Evolutionary conservation across 2,797 vertebrate species (phyloP), one percentile per base, ranked within the genome.

Genomic region (Parauchenoglanis ngamensis): DNA sequence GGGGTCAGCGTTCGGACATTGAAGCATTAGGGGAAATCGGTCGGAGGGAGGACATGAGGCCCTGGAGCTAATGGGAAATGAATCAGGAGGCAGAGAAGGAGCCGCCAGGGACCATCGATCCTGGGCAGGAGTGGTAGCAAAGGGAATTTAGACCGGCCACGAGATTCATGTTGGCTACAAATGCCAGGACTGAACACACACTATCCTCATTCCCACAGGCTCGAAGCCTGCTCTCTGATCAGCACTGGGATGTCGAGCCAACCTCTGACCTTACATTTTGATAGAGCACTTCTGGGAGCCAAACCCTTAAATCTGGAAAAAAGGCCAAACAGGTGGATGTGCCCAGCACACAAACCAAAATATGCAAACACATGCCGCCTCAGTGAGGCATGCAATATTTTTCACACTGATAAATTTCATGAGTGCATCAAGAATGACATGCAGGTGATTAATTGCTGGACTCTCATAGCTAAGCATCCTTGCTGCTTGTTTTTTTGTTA

Each of bases 1-100:
- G 85, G 76, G 77, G 89, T 90, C 89, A 90, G 82, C 28, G 56
- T 75, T 84, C 73, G 86, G 90, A 90, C 90, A 90, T 54, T 81
- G 57, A 88, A 73, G 86, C 89, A 87, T 91, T 91, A 87, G 84
- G 40, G 80, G 70, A 88, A 91, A 87, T 91, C 89, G 88, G 56
- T 83, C 57, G 59, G 70, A 73, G 79, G 57, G 84, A 87, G 80
- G 61, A 85, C 59, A 79, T 73, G 86, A 90, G 86, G 87, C 79
- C 82, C 85, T 81, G 67, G 70, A 90, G 85, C 78, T 89, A 84
- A 91, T 90, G 86, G 88, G 81, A 91, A 90, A 90, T 88, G 87
- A 91, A 90, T 89, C 86, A 86, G 83, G 85, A 88, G 87, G 70
- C 61, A 67, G 84, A 86, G 87, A 63, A 79, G 81, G 86, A 88